These are phyloP conservation scores for Mycetomoellerius zeteki DNA, from an alignment of 1,140 invertebrate genomes.

Conservation along the genomic window DNA sequence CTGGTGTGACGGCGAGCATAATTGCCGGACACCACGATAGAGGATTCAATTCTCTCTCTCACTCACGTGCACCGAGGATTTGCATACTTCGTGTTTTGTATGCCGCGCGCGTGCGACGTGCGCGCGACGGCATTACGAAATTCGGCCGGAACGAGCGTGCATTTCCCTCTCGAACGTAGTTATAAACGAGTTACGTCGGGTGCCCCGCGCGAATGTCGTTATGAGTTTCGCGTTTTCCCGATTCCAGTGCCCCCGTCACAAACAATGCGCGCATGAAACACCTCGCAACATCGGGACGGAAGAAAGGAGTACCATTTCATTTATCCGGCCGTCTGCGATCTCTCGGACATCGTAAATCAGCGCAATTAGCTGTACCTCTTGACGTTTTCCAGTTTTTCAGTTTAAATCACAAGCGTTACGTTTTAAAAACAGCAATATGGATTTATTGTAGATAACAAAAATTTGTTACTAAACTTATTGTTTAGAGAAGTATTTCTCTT, in stretches of 20 bases:
- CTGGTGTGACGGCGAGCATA: conserved; percentile 69
- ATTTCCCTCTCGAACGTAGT: conserved; percentile 68
- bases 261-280: conserved; percentile 53
- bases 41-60: conserved; percentile 70
- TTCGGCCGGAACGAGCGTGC: conserved; percentile 64
- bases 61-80: conserved; percentile 54
- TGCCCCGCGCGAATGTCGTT: conserved; percentile 68
- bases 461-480: not conserved
- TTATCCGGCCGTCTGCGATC: conserved; percentile 29
- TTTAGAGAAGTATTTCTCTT: not conserved
- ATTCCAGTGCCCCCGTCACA: conserved; percentile 31
- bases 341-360: conserved; percentile 39
- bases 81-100: conserved; percentile 77
- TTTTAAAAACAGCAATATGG: not conserved
- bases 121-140: conserved; percentile 73
- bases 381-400: conserved; percentile 1
- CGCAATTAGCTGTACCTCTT: conserved; percentile 33
- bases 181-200: conserved; percentile 74
- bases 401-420: not conserved
- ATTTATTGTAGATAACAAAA: not conserved
- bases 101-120: conserved; percentile 65
- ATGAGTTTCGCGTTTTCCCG: conserved; percentile 72
- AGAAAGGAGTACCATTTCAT: not conserved
- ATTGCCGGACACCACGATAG: conserved; percentile 73
- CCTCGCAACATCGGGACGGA: conserved; percentile 40